These are phyloP conservation scores for Morelia viridis DNA, from an alignment of 2,797 vertebrate species.

Conservation along the genomic window DNA sequence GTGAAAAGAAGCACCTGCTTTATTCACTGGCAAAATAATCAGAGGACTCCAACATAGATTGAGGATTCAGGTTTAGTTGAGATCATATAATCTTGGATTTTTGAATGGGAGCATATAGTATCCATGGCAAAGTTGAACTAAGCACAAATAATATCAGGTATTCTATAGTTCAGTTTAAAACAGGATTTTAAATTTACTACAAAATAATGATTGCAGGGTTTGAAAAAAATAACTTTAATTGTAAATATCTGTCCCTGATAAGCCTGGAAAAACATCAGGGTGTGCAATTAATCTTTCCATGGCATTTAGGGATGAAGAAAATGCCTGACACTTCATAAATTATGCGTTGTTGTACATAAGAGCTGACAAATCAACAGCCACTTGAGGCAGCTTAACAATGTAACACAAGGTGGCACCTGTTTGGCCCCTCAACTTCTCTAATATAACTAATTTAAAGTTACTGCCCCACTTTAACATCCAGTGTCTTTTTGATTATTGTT, in stretches of 20 bases:
- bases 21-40: slow-evolving; percentile 8
- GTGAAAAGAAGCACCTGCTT: slow-evolving; percentile 32
- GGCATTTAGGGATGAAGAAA: background rate
- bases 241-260: background rate
- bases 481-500: background rate
- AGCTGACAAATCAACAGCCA: slow-evolving; percentile 27
- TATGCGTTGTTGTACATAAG: background rate
- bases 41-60: background rate
- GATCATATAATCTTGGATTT: background rate
- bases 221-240: background rate
- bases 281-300: background rate
- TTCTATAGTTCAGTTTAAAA: background rate
- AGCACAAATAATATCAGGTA: background rate
- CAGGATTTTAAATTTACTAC: slow-evolving; percentile 11
- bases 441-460: background rate
- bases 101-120: background rate
- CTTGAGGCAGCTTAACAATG: slow-evolving; percentile 29
- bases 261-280: background rate
- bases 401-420: slow-evolving; percentile 2
- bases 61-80: background rate
- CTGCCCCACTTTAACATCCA: background rate
- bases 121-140: background rate
- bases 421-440: background rate
- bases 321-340: background rate
- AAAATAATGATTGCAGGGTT: background rate